Evolutionary conservation across 2,888 invertebrate species (phyloP).

Genomic region (Molanna angustata): DNA sequence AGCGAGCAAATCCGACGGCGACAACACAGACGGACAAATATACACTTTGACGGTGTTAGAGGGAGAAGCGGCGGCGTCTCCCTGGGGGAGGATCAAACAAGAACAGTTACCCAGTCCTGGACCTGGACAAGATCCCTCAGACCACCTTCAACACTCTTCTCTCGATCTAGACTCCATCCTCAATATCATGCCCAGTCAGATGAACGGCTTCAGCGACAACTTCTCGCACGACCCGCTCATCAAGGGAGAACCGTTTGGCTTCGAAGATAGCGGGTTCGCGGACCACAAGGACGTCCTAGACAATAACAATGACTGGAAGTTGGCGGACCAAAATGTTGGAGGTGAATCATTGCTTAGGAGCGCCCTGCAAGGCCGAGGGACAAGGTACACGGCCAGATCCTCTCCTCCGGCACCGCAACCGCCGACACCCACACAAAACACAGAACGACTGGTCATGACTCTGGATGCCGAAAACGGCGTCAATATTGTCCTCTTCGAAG

Average conservation of each 20-base stretch:
- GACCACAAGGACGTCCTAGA: slow-evolving; percentile 50
- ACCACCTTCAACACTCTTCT: slow-evolving; percentile 55
- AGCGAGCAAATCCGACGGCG: slow-evolving; percentile 51
- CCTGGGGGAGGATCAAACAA: slow-evolving; percentile 66
- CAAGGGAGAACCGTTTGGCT: slow-evolving; percentile 70
- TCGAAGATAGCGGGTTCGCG: slow-evolving; percentile 72
- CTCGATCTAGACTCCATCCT: slow-evolving; percentile 79
- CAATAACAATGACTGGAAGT: slow-evolving; percentile 81
- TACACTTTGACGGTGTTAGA: slow-evolving; percentile 85
- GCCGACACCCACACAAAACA: slow-evolving; percentile 45
- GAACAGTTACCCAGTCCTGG: slow-evolving; percentile 61
- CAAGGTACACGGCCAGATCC: slow-evolving; percentile 58
- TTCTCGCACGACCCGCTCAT: slow-evolving; percentile 60
- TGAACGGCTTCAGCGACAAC: slow-evolving; percentile 59
- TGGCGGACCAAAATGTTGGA: slow-evolving; percentile 68
- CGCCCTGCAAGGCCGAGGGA: slow-evolving; percentile 78
- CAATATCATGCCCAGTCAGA: slow-evolving; percentile 64
- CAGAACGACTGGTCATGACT: slow-evolving; percentile 44
- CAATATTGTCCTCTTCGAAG: slow-evolving; percentile 52
- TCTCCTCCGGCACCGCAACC: slow-evolving; percentile 53
- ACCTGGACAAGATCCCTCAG: slow-evolving; percentile 49
- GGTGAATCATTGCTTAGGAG: slow-evolving; percentile 77
- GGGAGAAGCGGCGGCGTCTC: slow-evolving; percentile 63
- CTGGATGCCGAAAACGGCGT: slow-evolving; percentile 43
- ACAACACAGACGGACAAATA: slow-evolving; percentile 76